Percentiles rank a stretch among this genome's conserved stretches.
Evolutionary conservation across 2,888 invertebrate genomes (phyloP).

Genomic region (Sepioteuthis lessoniana): DNA sequence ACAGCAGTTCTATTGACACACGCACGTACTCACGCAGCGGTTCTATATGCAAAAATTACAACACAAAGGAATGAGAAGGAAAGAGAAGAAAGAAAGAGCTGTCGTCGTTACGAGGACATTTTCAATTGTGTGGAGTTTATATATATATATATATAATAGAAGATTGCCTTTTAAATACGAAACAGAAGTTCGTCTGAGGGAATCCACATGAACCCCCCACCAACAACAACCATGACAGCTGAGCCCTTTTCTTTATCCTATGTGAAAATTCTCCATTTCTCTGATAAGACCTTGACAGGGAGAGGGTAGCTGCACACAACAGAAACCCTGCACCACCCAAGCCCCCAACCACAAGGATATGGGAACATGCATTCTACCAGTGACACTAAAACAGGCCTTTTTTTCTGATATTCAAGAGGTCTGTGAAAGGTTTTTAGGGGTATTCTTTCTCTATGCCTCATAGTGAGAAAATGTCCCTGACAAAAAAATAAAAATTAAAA

Average conservation of each 20-base stretch:
- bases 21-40: no score
- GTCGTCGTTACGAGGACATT: no score
- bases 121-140: background rate
- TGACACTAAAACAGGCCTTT: no score
- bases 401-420: no score
- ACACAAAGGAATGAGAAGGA: no score
- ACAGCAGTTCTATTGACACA: no score
- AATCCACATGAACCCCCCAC: background rate
- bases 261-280: background rate
- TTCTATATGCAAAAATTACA: no score
- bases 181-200: background rate
- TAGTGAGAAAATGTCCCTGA: no score
- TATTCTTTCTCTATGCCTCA: no score
- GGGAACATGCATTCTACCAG: background rate
- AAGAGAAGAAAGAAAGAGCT: no score
- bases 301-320: background rate
- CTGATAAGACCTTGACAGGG: background rate
- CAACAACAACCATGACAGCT: background rate
- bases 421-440: no score
- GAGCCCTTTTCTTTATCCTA: constrained; percentile 15
- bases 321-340: background rate
- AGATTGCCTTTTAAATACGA: background rate
- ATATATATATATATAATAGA: background rate
- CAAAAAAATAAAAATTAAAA: no score
- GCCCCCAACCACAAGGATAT: background rate